Conservation (phyloP, 2,797 vertebrate species). For the Numenius phaeopus region DNA sequence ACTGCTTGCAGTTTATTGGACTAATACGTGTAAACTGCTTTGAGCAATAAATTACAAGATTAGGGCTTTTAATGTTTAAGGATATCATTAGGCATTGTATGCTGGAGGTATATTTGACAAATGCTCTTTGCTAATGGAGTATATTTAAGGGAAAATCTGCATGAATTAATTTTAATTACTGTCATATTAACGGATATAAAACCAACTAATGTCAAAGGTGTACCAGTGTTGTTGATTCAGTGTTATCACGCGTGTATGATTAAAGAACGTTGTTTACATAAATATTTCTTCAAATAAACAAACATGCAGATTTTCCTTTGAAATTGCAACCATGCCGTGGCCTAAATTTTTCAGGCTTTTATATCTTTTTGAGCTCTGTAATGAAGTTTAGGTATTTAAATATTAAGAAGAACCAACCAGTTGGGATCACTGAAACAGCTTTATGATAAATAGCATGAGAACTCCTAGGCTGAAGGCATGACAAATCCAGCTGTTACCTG, state of each 20-base stretch:
- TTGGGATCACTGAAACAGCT: neutral
- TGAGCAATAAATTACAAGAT: conserved; percentile 73
- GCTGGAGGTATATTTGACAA: conserved; percentile 59
- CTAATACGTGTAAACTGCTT: conserved; percentile 60
- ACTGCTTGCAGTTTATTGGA: conserved; percentile 63
- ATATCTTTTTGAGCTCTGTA: neutral
- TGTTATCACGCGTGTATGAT: neutral
- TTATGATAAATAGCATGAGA: neutral
- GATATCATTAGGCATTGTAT: conserved; percentile 66
- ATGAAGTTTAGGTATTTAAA: neutral
- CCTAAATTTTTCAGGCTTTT: neutral
- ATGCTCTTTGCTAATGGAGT: conserved; percentile 61
- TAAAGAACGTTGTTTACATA: conserved; percentile 3
- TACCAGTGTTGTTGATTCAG: conserved; percentile 20
- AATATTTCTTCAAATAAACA: conserved; percentile 12
- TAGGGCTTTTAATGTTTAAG: conserved; percentile 64
- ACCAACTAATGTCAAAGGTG: conserved; percentile 34
- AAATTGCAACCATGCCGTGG: neutral
- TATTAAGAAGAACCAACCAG: neutral
- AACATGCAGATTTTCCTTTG: neutral
- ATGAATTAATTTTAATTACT: conserved; percentile 61
- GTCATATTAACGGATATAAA: conserved; percentile 39
- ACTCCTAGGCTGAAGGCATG: neutral
- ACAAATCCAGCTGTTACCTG: neutral
- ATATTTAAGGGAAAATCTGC: conserved; percentile 65